Evolutionary conservation across 2,888 invertebrate genomes (phyloP), one percentile per base, ranked within the genome.

Genomic region (Pachycephus smyrnensis): DNA sequence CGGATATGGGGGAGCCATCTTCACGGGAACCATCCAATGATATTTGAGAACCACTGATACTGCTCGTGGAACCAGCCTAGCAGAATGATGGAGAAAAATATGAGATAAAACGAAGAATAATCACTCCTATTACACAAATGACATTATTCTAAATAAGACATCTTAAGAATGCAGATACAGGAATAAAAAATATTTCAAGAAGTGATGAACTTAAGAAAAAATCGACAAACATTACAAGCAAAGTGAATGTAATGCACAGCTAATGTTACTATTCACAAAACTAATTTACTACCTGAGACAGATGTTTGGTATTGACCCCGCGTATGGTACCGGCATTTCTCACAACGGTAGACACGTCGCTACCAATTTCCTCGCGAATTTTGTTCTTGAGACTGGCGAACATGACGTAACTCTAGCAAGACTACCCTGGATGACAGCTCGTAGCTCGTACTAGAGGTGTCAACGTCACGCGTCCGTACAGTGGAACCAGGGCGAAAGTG

Each of bases 381-480:
- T 97, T 97, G 92, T 96, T 97, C 92, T 97, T 97, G 83, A 97
- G 92, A 88, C 96, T 96, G 76, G 96, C 95, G 92, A 97, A 97
- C 97, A 97, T 97, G 76, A 68, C 80, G 80, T 73, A 75, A 40
- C 12, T 69, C 23, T 36, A 55, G 9, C 55, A 74, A 12, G 71
- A 37, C 30, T 35, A 74, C 33, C 33, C 40, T 23, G n/a, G 75
- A 69, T 37, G 75, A 71, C 33, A 40, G 73, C 31, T n/a, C 23
- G 40, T 40, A 73, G 69, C 73, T 35, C 2, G 30, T 69, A 33
- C 75, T 75, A n/a, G 15, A 73, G 30, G 15, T 84, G 84, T 84
- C 84, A 84, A 82, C 80, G 81, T 82, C 80, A 80, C 80, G 76
- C 76, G 76, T 74, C 71, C 9, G 23, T 55, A 55, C 55, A 0